These are phyloP conservation scores for Papilio helenus DNA, from an alignment of 1,140 invertebrate species.

Conservation along the genomic window DNA sequence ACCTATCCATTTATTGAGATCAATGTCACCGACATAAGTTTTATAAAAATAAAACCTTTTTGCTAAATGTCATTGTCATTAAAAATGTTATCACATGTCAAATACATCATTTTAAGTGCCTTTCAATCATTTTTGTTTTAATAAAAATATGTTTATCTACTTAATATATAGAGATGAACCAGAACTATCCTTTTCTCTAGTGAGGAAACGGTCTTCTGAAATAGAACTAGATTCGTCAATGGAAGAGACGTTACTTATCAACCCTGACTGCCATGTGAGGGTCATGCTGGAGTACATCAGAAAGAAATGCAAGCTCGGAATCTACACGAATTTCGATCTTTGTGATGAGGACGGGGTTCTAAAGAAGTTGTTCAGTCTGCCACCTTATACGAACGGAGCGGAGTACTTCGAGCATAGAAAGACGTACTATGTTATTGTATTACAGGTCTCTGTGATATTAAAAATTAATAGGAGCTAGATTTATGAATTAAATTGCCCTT, in stretches of 20 bases:
- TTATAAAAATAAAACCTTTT: no score
- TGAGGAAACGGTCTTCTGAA: constrained; percentile 50
- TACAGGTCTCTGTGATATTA: constrained; percentile 48
- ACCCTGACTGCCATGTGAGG: constrained; percentile 66
- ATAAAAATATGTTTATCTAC: constrained; percentile 60
- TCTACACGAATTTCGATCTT: constrained; percentile 67
- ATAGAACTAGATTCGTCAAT: constrained; percentile 54
- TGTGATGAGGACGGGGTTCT: constrained; percentile 60
- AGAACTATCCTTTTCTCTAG: constrained; percentile 52
- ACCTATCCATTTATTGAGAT: no score
- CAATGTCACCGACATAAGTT: no score
- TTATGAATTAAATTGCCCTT: no score
- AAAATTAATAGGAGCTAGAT: no score
- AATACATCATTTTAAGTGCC: background rate
- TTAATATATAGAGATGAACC: constrained; percentile 65
- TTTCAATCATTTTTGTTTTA: background rate
- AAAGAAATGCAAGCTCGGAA: constrained; percentile 63
- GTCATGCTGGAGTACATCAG: constrained; percentile 74
- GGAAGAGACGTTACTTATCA: constrained; percentile 66
- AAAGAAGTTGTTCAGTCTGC: constrained; percentile 59
- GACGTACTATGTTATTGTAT: constrained; percentile 67
- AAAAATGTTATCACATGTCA: background rate
- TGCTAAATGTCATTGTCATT: background rate
- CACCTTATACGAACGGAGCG: constrained; percentile 62
- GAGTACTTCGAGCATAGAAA: constrained; percentile 66